Conservation (phyloP, 1,140 invertebrate genomes). For the Maconellicoccus hirsutus region DNA sequence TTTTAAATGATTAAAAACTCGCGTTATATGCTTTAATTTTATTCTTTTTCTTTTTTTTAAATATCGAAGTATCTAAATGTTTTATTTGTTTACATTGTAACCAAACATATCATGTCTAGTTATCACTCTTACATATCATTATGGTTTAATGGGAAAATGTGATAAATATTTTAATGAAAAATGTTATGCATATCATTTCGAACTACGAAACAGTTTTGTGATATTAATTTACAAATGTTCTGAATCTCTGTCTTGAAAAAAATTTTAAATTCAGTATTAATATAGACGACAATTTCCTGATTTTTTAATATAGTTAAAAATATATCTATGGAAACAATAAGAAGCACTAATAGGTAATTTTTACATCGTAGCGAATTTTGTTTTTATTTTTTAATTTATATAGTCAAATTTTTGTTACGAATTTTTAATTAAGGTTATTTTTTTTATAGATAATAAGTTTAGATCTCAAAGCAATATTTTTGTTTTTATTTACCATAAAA, state of each 20-base stretch:
- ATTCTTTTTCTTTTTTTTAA: conserved; percentile 1
- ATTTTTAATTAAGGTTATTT: neutral
- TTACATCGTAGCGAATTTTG: no score
- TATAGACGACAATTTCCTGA: no score
- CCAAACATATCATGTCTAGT: conserved; percentile 1
- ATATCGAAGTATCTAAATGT: neutral
- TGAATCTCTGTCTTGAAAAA: conserved; percentile 5
- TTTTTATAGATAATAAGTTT: neutral
- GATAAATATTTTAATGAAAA: conserved; percentile 17
- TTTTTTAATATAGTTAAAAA: no score
- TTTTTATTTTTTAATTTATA: no score
- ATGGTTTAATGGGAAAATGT: neutral
- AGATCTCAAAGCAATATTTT: conserved; percentile 16
- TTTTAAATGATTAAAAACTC: neutral
- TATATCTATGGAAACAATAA: no score
- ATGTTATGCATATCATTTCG: neutral
- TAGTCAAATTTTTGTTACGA: conserved; percentile 13
- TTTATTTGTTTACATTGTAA: neutral
- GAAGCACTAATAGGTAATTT: no score
- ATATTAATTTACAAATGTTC: conserved; percentile 16
- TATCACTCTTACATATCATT: neutral
- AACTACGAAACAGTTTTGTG: conserved; percentile 17
- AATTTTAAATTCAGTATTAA: neutral
- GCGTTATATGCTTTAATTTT: neutral
- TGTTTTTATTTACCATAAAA: neutral